These are phyloP conservation scores for Echiichthys vipera DNA, from an alignment of 2,797 vertebrate species.

Conservation along the genomic window DNA sequence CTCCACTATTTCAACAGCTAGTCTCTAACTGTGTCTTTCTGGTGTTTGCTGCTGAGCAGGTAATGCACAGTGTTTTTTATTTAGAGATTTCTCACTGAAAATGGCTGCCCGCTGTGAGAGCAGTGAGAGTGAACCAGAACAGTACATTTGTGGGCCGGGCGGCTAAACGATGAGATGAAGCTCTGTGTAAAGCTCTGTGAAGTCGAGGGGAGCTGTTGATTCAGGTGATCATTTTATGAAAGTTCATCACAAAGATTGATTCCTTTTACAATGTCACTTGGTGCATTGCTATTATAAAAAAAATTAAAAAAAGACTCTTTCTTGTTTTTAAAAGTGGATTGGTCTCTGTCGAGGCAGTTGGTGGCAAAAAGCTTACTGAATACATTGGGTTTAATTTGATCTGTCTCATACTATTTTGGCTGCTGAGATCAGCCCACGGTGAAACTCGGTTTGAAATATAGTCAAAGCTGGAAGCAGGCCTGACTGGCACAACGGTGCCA, in stretches of 20 bases:
- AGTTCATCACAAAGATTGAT: background rate
- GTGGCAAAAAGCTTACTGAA: constrained; percentile 52
- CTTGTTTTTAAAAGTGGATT: background rate
- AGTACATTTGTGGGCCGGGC: background rate
- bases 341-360: constrained; percentile 22
- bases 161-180: background rate
- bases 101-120: too few relatives aligned
- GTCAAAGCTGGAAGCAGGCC: constrained; percentile 66
- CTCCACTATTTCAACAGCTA: background rate
- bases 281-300: background rate
- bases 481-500: constrained; percentile 25
- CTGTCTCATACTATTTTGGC: constrained; percentile 55
- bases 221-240: background rate
- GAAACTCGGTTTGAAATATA: constrained; percentile 66
- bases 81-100: background rate
- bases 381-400: constrained; percentile 64
- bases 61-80: background rate
- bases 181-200: background rate
- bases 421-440: constrained; percentile 42
- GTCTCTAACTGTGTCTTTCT: background rate
- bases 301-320: too few relatives aligned
- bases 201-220: background rate
- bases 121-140: background rate
- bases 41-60: background rate
- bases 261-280: background rate